Base-by-base conservation (phyloP, 2,113 vertebrate genomes). In the Columba janthina region DNA sequence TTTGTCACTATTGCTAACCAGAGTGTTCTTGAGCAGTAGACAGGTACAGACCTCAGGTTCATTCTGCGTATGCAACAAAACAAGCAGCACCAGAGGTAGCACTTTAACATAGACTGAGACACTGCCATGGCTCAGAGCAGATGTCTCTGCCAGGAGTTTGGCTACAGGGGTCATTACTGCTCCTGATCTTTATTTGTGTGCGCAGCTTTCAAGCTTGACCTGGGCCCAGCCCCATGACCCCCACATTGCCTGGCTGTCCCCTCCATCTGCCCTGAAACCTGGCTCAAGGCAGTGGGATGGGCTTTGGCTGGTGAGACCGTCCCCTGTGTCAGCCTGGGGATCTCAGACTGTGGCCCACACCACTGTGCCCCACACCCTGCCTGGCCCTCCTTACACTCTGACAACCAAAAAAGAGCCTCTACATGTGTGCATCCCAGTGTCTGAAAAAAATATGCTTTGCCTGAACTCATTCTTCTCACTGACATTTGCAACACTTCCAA, bases 161-260 rank as follows among this genome's bases (percentile, higher is more conserved):
- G 4, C 46, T 65, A 12, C 7, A 19, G 5, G 3, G 3, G 12
- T 50, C 1, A 0, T 31, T n/a, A 26, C 10, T 22, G 15, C 10
- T 36, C 21, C 32, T 58, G 15, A 60, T 38, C 21, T 38, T 56
- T 6, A 16, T 22, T 46, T 48, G 10, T 21, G 18, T 17, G 4
- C 10, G 16, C 31, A 46, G 18, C 21, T 46, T 67, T 32, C 42
- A 9, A 24, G 31, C 42, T 46, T 24, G 42, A 67, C 31, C 42
- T 66, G 12, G 24, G 11, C 22, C 32, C 26, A 67, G 10, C 7
- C 6, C 11, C 19, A n/a, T 26, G 8, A 57, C 20, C 10, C 48
- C 5, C 12, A 48, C 16, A 3, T 53, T 42, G 6, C 10, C 60
- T 29, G 5, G 6, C 1, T 3, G 17, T 14, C 7, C 12, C 5